These are phyloP conservation scores for Myotis findleyi DNA, from an alignment of 2,797 vertebrate genomes.

Conservation along the genomic window DNA sequence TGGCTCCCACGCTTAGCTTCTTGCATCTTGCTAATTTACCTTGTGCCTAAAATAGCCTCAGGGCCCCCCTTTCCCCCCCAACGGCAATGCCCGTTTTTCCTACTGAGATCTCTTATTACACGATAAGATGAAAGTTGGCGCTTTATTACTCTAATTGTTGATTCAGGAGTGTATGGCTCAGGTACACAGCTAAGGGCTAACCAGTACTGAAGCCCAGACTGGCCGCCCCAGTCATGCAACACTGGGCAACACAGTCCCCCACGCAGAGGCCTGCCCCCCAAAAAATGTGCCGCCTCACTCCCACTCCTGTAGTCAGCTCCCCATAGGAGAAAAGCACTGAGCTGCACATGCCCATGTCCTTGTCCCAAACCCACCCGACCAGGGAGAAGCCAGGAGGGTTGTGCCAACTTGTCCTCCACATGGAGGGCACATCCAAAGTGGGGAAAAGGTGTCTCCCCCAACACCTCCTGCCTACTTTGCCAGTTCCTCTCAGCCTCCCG, in stretches of 20 bases:
- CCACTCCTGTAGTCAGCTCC: not conserved
- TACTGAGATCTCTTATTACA: not conserved
- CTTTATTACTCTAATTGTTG: not conserved
- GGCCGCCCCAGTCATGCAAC: not conserved
- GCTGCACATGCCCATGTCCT: not conserved
- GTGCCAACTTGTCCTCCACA: not conserved
- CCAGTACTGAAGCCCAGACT: not conserved
- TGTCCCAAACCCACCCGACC: not conserved
- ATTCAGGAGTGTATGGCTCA: not conserved
- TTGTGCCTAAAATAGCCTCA: not conserved
- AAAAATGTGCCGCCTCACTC: not conserved
- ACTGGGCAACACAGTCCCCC: not conserved
- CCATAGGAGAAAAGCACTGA: not conserved
- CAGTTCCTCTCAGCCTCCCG: not conserved
- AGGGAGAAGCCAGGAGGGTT: not conserved
- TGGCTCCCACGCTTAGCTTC: not conserved
- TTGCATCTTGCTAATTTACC: constrained; percentile 28
- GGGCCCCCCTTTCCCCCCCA: not conserved
- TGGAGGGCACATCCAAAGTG: not conserved
- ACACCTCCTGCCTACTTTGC: not conserved
- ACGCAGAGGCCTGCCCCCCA: not conserved
- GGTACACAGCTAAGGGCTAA: not conserved
- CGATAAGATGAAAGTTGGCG: not conserved
- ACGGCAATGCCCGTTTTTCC: not conserved
- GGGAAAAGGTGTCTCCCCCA: not conserved